A percentile compares a stretch with the other conserved stretches of the same genome.
phyloP scores from a whole-genome alignment of 2,888 invertebrate genomes.

The Harmothoe impar region DNA sequence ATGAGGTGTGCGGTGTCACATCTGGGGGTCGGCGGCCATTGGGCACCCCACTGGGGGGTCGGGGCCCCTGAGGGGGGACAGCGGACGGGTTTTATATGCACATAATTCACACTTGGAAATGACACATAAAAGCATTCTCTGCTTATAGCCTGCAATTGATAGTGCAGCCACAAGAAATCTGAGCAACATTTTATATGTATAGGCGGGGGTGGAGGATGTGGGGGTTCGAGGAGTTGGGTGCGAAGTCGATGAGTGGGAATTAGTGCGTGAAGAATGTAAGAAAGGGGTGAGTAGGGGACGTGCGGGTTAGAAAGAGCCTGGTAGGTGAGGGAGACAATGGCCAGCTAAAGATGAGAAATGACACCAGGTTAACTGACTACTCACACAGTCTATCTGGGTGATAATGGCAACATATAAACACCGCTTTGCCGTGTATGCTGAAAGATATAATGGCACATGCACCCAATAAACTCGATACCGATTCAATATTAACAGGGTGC shows the following conservation, averaged over 20 bases:
- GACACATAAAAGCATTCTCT: slow-evolving; percentile 54
- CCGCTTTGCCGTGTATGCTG: too few relatives aligned
- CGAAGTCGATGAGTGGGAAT: background rate
- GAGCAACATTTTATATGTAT: slow-evolving; percentile 45
- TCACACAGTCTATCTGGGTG: too few relatives aligned
- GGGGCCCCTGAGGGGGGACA: slow-evolving; percentile 16
- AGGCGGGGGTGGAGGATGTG: background rate
- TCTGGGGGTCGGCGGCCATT: background rate
- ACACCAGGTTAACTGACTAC: too few relatives aligned
- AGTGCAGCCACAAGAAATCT: slow-evolving; percentile 19
- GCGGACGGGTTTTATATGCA: slow-evolving; percentile 27
- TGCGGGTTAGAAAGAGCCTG: too few relatives aligned
- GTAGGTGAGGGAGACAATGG: too few relatives aligned
- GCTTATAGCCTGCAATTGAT: slow-evolving; percentile 55
- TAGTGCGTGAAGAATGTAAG: slow-evolving; percentile 1
- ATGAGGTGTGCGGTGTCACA: slow-evolving; percentile 13
- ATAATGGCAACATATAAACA: too few relatives aligned
- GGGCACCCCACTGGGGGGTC: background rate
- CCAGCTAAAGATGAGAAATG: too few relatives aligned
- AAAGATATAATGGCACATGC: too few relatives aligned
- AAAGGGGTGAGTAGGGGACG: background rate
- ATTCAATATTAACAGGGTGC: too few relatives aligned
- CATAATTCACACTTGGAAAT: slow-evolving; percentile 52
- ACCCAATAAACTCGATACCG: too few relatives aligned
- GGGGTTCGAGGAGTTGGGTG: background rate